Conservation (phyloP, 1,140 invertebrate genomes). For the Teleogryllus occipitalis region DNA sequence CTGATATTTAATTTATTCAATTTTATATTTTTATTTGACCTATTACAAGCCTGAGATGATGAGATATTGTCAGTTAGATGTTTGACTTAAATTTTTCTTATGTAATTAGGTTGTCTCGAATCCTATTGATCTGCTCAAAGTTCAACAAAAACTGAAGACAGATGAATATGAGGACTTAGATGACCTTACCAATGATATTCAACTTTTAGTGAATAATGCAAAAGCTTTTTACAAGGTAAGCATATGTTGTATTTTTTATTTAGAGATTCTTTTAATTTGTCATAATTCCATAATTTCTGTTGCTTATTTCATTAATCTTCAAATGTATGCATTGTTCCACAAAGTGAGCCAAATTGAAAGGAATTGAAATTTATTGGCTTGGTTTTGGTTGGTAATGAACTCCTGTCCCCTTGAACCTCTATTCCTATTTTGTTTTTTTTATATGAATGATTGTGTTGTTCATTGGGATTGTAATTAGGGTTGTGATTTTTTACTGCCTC, state of each 20-base stretch:
- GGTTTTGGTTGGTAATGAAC: too few relatives aligned
- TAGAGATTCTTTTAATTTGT: neutral
- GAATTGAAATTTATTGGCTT: too few relatives aligned
- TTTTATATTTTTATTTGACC: too few relatives aligned
- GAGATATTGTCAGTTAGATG: too few relatives aligned
- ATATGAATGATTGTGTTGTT: too few relatives aligned
- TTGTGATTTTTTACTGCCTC: too few relatives aligned
- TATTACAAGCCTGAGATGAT: too few relatives aligned
- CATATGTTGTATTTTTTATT: neutral
- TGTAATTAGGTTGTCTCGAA: conserved; percentile 61
- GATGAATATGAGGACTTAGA: conserved; percentile 88
- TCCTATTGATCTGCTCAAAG: conserved; percentile 88
- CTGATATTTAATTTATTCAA: too few relatives aligned
- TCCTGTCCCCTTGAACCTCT: too few relatives aligned
- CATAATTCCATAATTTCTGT: neutral
- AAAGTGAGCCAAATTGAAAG: too few relatives aligned
- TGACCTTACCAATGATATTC: conserved; percentile 77
- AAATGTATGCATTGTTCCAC: neutral
- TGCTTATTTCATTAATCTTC: neutral
- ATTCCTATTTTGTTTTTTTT: too few relatives aligned
- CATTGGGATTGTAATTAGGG: too few relatives aligned
- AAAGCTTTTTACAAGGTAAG: conserved; percentile 84
- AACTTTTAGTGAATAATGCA: conserved; percentile 81
- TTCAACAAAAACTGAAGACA: conserved; percentile 93
- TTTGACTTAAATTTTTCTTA: neutral